These are phyloP conservation scores for Acleris cristana DNA, from an alignment of 2,888 invertebrate species.

Conservation along the genomic window DNA sequence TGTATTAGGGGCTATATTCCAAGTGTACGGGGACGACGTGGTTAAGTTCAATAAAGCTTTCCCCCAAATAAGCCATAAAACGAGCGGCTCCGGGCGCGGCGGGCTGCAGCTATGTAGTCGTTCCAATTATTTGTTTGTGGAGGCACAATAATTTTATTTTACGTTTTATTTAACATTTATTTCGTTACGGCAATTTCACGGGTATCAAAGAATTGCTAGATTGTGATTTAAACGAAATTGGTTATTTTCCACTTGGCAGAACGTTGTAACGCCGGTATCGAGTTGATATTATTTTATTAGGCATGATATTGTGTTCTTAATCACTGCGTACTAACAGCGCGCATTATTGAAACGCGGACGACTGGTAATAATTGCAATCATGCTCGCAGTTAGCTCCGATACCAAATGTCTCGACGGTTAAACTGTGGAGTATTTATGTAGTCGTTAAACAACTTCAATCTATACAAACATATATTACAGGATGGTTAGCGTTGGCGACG, in stretches of 20 bases:
- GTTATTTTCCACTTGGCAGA: constrained; percentile 81
- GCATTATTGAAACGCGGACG: constrained; percentile 53
- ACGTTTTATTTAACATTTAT: constrained; percentile 84
- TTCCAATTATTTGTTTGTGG: constrained; percentile 83
- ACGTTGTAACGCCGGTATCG: constrained; percentile 64
- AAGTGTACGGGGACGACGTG: constrained; percentile 64
- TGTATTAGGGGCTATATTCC: constrained; percentile 63
- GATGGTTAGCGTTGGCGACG: background rate
- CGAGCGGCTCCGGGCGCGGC: constrained; percentile 78
- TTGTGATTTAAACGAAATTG: constrained; percentile 82
- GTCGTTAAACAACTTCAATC: too few relatives aligned
- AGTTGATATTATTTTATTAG: constrained; percentile 78
- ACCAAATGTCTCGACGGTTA: background rate
- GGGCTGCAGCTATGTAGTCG: constrained; percentile 69
- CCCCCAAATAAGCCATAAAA: constrained; percentile 84
- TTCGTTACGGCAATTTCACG: constrained; percentile 84
- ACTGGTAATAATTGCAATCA: constrained; percentile 50
- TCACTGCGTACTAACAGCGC: constrained; percentile 56
- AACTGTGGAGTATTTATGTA: too few relatives aligned
- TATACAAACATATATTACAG: too few relatives aligned
- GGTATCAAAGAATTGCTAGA: constrained; percentile 82
- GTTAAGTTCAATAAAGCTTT: constrained; percentile 83
- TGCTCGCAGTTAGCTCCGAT: constrained; percentile 44
- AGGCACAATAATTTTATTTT: constrained; percentile 83
- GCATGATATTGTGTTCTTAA: constrained; percentile 72